phyloP scores from a whole-genome alignment of 23 tunicate genomes.

The Trididemnum clinides region DNA sequence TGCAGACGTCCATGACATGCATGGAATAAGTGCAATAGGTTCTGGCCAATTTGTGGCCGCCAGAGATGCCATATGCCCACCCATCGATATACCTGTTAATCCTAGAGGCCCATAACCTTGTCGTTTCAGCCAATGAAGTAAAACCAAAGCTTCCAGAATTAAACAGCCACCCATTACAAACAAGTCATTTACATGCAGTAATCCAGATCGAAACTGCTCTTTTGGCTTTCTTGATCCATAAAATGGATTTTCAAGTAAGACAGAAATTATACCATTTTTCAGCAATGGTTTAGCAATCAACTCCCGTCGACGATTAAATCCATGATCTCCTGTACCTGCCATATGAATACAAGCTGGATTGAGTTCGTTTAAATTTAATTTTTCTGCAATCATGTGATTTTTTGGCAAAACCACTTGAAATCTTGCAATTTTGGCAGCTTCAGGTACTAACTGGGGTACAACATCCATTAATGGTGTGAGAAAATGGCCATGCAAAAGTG shows the following conservation, averaged over 20 bases:
- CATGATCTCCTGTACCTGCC: conserved; percentile 99
- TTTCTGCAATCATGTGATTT: neutral
- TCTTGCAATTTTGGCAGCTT: conserved; percentile 46
- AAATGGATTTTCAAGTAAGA: conserved; percentile 87
- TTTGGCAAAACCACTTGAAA: conserved; percentile 82
- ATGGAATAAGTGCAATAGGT: conserved; percentile 77
- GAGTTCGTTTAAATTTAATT: neutral
- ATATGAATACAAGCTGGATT: conserved; percentile 90
- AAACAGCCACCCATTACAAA: conserved; percentile 86
- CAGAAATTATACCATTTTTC: conserved; percentile 57
- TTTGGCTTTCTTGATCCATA: conserved; percentile 89
- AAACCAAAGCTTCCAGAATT: conserved; percentile 74
- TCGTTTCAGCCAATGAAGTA: conserved; percentile 83
- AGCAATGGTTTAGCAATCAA: conserved; percentile 93
- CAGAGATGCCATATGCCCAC: conserved; percentile 96
- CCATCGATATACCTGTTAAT: conserved; percentile 94
- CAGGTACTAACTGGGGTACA: conserved; percentile 62
- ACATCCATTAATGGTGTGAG: conserved; percentile 58
- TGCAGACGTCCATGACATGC: conserved; percentile 97
- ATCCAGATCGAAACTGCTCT: conserved; percentile 72
- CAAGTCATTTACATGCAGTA: conserved; percentile 80
- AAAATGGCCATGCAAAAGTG: conserved; percentile 63
- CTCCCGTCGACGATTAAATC: conserved; percentile 79
- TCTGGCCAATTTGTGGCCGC: conserved; percentile 93
- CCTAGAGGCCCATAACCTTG: conserved; percentile 86